Base-by-base conservation (phyloP, 2,797 vertebrate genomes). In the Hyperoplus immaculatus region DNA sequence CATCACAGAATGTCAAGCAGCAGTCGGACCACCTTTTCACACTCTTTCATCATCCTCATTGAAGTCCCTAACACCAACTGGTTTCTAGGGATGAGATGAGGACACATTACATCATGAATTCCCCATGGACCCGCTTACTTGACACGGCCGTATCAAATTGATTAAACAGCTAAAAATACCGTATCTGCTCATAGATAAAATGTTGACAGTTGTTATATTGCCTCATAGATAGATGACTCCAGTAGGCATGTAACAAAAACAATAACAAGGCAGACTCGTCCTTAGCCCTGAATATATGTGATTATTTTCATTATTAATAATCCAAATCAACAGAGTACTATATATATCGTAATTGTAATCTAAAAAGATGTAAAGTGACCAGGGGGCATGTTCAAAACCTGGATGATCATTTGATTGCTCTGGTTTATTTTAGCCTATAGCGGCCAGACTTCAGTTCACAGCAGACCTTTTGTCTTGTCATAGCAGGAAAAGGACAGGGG, bases 21-120 rank as follows among this genome's bases (percentile, higher is more conserved):
- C 69, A 84, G 68, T 67, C 81, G 68, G 82, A 76, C 51, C 65
- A 55, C 57, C 41, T 47, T 95, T 95, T 93, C 93, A 87, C 45
- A 64, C 51, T 72, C 85, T 95, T 94, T 95, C 94, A 95, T 95
- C 94, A 95, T 88, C 89, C 81, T 87, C 82, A 87, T 90, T 71
- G 29, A 80, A 80, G 67, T 74, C 65, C 64, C 47, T 57, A 49
- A 83, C 69, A 69, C 77, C 55, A 68, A 49, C 54, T 39, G 68
- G 55, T 75, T 87, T 78, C 68, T 68, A 42, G 5, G 73, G 78
- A 83, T 77, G 75, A 84, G 84, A 74, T 39, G 72, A 87, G 76
- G 82, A 86, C 82, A 80, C 66, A 68, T 88, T 86, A 69, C 83
- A 81, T 88, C 87, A 89, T 72, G 69, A 79, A 74, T 21, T 75